These are phyloP conservation scores for Rhabditoides inermis DNA, from an alignment of 2,888 invertebrate species.

Conservation along the genomic window DNA sequence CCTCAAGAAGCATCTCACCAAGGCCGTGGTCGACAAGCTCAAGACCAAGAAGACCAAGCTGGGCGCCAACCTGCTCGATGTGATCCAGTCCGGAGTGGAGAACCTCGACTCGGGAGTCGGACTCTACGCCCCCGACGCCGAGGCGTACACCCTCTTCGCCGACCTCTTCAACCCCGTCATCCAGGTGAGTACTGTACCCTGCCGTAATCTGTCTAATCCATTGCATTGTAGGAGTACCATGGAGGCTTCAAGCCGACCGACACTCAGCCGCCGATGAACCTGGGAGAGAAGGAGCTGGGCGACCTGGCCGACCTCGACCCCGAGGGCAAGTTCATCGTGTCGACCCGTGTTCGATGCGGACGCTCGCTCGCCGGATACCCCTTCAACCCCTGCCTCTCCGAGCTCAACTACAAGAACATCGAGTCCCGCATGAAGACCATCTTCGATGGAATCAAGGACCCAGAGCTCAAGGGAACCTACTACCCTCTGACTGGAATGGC, in stretches of 20 bases:
- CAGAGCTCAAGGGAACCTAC: slow-evolving; percentile 78
- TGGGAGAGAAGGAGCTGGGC: slow-evolving; percentile 65
- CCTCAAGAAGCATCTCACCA: too few relatives aligned
- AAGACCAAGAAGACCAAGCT: slow-evolving; percentile 76
- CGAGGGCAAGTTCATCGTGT: slow-evolving; percentile 52
- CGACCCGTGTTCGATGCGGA: slow-evolving; percentile 86
- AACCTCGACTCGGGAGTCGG: slow-evolving; percentile 88
- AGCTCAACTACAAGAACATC: slow-evolving; percentile 63
- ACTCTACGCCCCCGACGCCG: slow-evolving; percentile 93
- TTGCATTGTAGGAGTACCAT: slow-evolving; percentile 79
- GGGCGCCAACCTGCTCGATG: slow-evolving; percentile 81
- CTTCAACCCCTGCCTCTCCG: slow-evolving; percentile 89
- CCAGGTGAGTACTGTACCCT: slow-evolving; percentile 70
- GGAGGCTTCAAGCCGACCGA: slow-evolving; percentile 60
- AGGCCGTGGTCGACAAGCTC: too few relatives aligned
- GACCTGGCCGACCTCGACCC: slow-evolving; percentile 85
- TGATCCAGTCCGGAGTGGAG: slow-evolving; percentile 82
- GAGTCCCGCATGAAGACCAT: slow-evolving; percentile 56
- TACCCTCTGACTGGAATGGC: slow-evolving; percentile 82
- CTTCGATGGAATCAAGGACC: slow-evolving; percentile 22
- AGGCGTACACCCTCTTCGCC: slow-evolving; percentile 79
- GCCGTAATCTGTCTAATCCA: slow-evolving; percentile 54
- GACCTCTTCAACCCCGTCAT: slow-evolving; percentile 92
- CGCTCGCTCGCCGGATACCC: slow-evolving; percentile 76
- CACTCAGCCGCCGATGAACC: slow-evolving; percentile 83